Conservation (phyloP, 1,140 invertebrate species). For the Trissolcus basalis region DNA sequence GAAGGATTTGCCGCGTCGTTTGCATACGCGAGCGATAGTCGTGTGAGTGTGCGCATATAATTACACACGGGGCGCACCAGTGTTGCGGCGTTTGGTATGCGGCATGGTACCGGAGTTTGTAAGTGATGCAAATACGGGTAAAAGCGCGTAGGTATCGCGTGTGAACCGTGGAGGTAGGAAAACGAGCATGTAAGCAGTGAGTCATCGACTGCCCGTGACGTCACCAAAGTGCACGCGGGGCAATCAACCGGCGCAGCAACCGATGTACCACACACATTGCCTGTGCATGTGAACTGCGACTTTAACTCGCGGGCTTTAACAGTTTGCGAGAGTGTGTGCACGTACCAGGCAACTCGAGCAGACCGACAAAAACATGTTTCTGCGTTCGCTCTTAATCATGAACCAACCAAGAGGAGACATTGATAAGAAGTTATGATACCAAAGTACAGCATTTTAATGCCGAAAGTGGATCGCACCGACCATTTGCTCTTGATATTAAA, state of each 20-base stretch:
- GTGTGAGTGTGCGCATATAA: constrained; percentile 2
- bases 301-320: constrained; percentile 3
- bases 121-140: constrained; percentile 11
- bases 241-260: constrained; percentile 50
- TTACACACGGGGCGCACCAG: background rate
- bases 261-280: constrained; percentile 38
- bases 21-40: constrained; percentile 1
- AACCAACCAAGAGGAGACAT: background rate
- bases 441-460: constrained; percentile 20
- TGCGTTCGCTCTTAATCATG: constrained; percentile 24
- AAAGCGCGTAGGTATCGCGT: constrained; percentile 31
- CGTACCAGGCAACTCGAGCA: constrained; percentile 14
- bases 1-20: constrained; percentile 32
- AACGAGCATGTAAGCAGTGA: constrained; percentile 42
- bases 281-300: constrained; percentile 25
- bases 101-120: constrained; percentile 1
- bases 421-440: constrained; percentile 26
- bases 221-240: constrained; percentile 47
- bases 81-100: background rate
- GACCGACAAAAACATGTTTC: constrained; percentile 28
- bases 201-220: constrained; percentile 42
- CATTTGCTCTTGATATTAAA: background rate
- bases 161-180: constrained; percentile 40
- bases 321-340: background rate
- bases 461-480: constrained; percentile 15